Conservation (phyloP, 2,797 vertebrate genomes). For the Falco rusticolus region DNA sequence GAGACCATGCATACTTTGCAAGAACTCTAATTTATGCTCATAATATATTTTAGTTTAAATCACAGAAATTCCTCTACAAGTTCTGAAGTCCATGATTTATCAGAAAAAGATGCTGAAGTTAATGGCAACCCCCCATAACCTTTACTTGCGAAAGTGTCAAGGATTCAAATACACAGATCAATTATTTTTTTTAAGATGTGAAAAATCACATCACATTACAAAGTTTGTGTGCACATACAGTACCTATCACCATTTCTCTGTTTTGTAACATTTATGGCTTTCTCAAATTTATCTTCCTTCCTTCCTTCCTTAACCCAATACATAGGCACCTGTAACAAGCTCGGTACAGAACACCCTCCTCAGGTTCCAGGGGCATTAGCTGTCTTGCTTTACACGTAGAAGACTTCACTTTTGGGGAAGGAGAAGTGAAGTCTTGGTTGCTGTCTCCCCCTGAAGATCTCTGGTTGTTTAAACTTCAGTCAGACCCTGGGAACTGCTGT, state of each 20-base stretch:
- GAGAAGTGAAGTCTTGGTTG: background rate
- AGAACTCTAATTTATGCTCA: background rate
- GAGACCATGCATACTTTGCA: background rate
- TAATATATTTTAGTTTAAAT: background rate
- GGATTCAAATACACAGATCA: background rate
- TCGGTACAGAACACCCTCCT: background rate
- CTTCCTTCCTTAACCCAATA: background rate
- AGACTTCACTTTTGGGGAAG: background rate
- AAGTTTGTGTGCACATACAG: background rate
- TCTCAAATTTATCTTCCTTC: background rate
- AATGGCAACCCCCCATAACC: background rate
- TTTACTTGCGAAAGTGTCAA: background rate
- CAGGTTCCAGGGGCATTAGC: background rate
- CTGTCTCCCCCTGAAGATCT: background rate
- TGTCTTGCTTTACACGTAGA: background rate
- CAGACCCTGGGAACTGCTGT: background rate
- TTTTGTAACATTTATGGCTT: background rate
- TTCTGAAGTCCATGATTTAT: background rate
- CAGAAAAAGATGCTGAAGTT: background rate
- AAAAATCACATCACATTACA: background rate
- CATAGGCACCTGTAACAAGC: background rate
- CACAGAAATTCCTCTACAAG: background rate
- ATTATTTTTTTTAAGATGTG: background rate
- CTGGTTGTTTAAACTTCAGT: background rate
- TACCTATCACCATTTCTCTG: background rate